phyloP scores from a whole-genome alignment of 2,113 vertebrate genomes.

The Heliornis fulica region DNA sequence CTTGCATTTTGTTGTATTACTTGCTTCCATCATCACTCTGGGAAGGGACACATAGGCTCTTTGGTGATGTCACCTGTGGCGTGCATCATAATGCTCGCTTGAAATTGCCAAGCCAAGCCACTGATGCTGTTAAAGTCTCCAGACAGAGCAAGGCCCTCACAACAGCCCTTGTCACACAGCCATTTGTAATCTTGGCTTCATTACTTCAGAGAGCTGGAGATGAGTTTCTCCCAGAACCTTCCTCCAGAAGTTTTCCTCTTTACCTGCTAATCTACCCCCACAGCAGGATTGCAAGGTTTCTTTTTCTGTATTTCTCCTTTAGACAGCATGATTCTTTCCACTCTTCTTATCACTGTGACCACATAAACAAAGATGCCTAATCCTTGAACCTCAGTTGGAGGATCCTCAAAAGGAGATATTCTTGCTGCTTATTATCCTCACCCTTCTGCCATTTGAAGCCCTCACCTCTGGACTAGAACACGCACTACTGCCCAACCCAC shows the following conservation, averaged over 20 bases:
- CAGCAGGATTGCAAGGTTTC: not conserved
- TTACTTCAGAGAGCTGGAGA: not conserved
- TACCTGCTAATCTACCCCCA: not conserved
- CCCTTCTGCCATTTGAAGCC: not conserved
- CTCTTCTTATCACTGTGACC: not conserved
- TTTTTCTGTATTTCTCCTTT: not conserved
- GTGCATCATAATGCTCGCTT: not conserved
- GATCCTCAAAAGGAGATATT: not conserved
- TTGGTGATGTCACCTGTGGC: not conserved
- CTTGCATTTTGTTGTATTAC: not conserved
- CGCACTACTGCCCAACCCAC: not conserved
- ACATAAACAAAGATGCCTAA: not conserved
- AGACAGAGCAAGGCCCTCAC: not conserved
- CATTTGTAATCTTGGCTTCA: not conserved
- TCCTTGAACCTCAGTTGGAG: not conserved
- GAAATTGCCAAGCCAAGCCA: not conserved
- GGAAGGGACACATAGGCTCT: not conserved
- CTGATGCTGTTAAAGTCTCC: not conserved
- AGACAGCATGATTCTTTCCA: not conserved
- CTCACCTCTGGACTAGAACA: not conserved
- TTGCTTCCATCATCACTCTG: not conserved
- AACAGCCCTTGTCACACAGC: not conserved
- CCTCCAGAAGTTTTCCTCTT: not conserved
- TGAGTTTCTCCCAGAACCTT: not conserved
- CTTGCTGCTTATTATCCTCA: not conserved